Base-by-base conservation (phyloP, 2,888 invertebrate genomes). In the Erebia aethiops region DNA sequence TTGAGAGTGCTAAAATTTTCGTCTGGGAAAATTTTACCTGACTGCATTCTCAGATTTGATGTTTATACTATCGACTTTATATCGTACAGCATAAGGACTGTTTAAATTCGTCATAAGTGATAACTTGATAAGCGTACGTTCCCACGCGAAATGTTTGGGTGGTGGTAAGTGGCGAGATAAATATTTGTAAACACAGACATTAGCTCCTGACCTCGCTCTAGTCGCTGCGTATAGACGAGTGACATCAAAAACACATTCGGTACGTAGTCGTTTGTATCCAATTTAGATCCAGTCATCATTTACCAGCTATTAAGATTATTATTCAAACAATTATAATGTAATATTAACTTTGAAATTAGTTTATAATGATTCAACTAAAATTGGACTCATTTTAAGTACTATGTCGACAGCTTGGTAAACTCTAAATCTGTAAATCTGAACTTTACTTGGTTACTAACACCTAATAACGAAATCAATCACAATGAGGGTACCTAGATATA, bases 161-260 rank as follows among this genome's bases (percentile, higher is more conserved):
- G 82, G 87, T 87, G 87, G 87, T 85, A 88, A 91, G 87, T 90
- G 87, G 82, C 74, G 84, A 89, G 87, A 89, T 89, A 90, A 92
- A 92, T 91, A 91, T 92, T 91, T 89, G 90, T 91, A 86, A 84
- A 87, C 79, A 80, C 80, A 80, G 77, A 81, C 81, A 78, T 69
- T 72, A 83, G 84, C 78, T 82, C 74, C 73, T 74, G 78, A 78
- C 77, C 75, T 74, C 73, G 70, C 74, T 72, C 54, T 65, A 65
- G 61, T 80, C 81, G 79, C 65, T 72, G 75, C 70, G 61, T 56
- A 65, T 66, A 66, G 14, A 49, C 49, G 49, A 62, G 43, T 21
- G 65, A 66, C 56, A 56, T 57, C 57, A 14, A 41, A 66, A 66
- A 43, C n/a, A 16, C 11, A 16, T 9, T 18, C 54, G 10, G 54